Evolutionary conservation across 2,113 vertebrate genomes (phyloP).

Genomic region (Orthonyx spaldingii): DNA sequence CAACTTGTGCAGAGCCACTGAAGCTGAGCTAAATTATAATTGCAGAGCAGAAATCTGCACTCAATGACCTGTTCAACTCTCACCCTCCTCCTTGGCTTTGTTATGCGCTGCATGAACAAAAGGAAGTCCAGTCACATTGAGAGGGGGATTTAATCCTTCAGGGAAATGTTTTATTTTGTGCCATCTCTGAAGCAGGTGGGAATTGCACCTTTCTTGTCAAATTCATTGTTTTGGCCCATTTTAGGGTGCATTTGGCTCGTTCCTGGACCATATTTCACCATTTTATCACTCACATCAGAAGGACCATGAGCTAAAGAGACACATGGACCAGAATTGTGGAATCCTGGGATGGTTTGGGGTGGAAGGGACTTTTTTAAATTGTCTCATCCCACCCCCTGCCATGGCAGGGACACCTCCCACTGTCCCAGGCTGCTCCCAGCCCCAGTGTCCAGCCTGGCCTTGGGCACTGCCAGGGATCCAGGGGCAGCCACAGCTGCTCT

Average conservation of each 20-base stretch:
- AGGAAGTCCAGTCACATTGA: neutral
- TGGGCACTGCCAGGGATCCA: neutral
- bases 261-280: neutral
- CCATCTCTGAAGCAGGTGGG: neutral
- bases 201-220: neutral
- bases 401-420: rapidly evolving
- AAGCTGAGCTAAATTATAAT: neutral
- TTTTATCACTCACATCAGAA: rapidly evolving
- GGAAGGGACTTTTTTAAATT: neutral
- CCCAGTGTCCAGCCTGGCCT: neutral
- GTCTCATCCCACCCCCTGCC: neutral
- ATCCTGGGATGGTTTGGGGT: neutral
- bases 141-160: neutral
- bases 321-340: neutral
- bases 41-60: neutral
- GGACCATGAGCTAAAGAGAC: neutral
- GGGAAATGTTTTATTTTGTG: neutral
- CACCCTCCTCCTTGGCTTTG: neutral
- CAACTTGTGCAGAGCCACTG: neutral
- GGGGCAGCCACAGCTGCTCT: neutral
- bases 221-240: neutral
- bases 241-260: rapidly evolving
- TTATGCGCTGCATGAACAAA: neutral
- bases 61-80: neutral
- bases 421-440: rapidly evolving